Base-by-base conservation (phyloP, 2,888 invertebrate genomes). In the Melipona beecheii region DNA sequence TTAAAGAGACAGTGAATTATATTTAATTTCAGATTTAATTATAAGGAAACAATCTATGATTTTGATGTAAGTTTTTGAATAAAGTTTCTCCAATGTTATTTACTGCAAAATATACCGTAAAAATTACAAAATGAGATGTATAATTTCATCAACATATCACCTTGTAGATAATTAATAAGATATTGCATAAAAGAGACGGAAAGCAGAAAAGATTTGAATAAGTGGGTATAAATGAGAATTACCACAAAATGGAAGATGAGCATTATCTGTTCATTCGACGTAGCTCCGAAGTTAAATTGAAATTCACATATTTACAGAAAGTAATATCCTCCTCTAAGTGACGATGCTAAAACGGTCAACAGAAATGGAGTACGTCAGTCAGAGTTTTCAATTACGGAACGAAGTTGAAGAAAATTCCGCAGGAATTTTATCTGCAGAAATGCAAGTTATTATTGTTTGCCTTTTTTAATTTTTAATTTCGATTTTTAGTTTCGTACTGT, bases 221-320 rank as follows among this genome's bases (percentile, higher is more conserved):
- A 31, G n/a, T 50, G 31, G 52, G 31, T 9, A 50, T 52, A 56
- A 78, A 56, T 50, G 58, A 17, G 64, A 74, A 74, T 62, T 36
- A 64, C n/a, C 31, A 21, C 64, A 31, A 69, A 62, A 78, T 68
- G 72, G 24, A 68, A 50, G 54, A 54, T 49, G 49, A 54, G 52
- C n/a, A 60, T 56, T 78, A 69, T 78, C 66, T 52, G 49, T 27
- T 81, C 73, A 43, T 65, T 74, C 64, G 69, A 50, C 19, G 36
- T 31, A 62, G 74, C 73, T 15, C 60, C 56, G 50, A 80, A 80
- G 80, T 83, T 80, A 80, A 83, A 83, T 80, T 80, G 75, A 72
- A 71, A 81, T 70, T 65, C 80, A 75, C 54, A 70, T 65, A 71
- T 82, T 73, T 74, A 24, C 56, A 58, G 69, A 70, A 82, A 75